These are phyloP conservation scores for Anastatus disparis DNA, from an alignment of 1,140 invertebrate genomes.

Conservation along the genomic window DNA sequence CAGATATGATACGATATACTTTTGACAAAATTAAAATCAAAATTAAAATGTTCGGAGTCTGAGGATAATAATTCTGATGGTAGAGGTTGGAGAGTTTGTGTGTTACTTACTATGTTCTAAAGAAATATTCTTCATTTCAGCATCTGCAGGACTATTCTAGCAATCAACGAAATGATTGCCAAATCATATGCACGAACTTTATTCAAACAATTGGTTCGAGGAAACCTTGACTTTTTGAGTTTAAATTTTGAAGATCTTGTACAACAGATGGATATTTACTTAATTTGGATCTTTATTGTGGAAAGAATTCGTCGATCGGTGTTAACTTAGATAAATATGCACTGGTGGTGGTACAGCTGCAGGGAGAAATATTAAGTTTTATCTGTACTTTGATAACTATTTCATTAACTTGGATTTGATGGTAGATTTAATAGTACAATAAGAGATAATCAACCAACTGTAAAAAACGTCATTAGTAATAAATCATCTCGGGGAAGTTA, in stretches of 20 bases:
- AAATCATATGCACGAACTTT: conserved; percentile 19
- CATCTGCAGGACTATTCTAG: conserved; percentile 21
- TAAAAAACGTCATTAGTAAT: too few species aligned
- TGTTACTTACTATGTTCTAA: conserved; percentile 16
- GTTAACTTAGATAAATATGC: conserved; percentile 11
- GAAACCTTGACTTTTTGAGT: conserved; percentile 58
- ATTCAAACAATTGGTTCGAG: conserved; percentile 59
- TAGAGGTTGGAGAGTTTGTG: background rate
- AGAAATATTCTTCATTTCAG: conserved; percentile 37
- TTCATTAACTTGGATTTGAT: conserved; percentile 10
- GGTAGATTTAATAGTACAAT: conserved; percentile 3
- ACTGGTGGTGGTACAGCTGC: background rate
- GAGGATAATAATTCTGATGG: conserved; percentile 20
- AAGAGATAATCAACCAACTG: conserved; percentile 22
- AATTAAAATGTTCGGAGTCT: background rate
- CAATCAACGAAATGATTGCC: background rate
- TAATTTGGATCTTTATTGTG: background rate
- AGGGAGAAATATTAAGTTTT: background rate
- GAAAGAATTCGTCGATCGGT: too few species aligned
- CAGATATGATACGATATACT: background rate
- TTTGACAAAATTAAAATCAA: background rate
- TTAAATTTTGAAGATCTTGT: conserved; percentile 52
- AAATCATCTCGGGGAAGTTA: too few species aligned
- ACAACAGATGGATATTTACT: background rate
- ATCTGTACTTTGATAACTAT: background rate